phyloP scores from a whole-genome alignment of 2,888 invertebrate genomes.

The Tipula helvola region DNA sequence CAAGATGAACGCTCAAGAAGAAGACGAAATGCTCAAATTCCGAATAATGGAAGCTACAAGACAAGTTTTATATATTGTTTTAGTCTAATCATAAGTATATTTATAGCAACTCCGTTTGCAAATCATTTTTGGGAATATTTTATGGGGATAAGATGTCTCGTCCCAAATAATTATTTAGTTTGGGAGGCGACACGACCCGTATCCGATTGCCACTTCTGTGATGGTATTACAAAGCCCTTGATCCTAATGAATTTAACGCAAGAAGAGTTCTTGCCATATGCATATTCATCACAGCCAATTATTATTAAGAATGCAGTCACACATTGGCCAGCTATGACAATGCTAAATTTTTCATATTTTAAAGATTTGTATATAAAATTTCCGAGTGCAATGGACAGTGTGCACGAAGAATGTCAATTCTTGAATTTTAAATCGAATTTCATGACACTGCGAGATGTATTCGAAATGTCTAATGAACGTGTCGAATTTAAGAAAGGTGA shows the following conservation, averaged over 20 bases:
- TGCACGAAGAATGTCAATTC: conserved; percentile 75
- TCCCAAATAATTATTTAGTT: conserved; percentile 72
- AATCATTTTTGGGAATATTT: conserved; percentile 33
- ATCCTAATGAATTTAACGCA: conserved; percentile 55
- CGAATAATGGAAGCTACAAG: not conserved
- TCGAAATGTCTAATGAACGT: conserved; percentile 56
- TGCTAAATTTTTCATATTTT: conserved; percentile 54
- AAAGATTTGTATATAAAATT: conserved; percentile 54
- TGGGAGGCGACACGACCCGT: conserved; percentile 81
- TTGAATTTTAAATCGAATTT: conserved; percentile 76
- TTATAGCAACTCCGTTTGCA: conserved; percentile 31
- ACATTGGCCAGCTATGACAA: conserved; percentile 63
- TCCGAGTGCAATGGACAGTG: conserved; percentile 57
- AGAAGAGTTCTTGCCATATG: conserved; percentile 55
- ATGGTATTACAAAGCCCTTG: conserved; percentile 51
- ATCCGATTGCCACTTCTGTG: conserved; percentile 68
- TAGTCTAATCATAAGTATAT: conserved; percentile 9
- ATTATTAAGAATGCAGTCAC: conserved; percentile 61
- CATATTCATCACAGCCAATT: conserved; percentile 68
- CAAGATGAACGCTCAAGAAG: not conserved
- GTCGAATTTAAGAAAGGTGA: conserved; percentile 47
- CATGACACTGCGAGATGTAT: conserved; percentile 60
- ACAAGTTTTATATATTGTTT: conserved; percentile 8
- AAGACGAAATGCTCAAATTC: not conserved
- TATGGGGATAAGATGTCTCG: conserved; percentile 54